phyloP scores from a whole-genome alignment of 2,113 vertebrate genomes.

The Notiomystis cincta region DNA sequence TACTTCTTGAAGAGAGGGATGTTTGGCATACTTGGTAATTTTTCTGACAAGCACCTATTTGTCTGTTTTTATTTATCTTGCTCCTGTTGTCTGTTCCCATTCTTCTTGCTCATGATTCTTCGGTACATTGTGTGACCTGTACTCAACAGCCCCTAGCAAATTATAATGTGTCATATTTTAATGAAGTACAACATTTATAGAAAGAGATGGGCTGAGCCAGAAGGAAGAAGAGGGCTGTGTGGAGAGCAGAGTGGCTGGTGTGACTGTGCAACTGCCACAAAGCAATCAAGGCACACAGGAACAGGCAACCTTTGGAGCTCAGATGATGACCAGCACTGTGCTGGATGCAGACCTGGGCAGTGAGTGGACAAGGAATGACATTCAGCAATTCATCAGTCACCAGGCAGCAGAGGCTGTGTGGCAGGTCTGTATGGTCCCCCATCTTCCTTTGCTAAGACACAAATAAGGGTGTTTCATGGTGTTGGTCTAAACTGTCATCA shows the following conservation, averaged over 20 bases:
- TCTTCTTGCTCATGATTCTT: not conserved
- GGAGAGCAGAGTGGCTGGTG: not conserved
- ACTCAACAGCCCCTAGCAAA: not conserved
- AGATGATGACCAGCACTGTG: not conserved
- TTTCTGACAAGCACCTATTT: not conserved
- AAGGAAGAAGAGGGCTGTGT: not conserved
- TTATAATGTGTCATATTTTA: not conserved
- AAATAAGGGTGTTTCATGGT: not conserved
- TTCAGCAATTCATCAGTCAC: not conserved
- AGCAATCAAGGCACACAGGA: not conserved
- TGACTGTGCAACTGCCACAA: not conserved
- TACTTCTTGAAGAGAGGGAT: not conserved
- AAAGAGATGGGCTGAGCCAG: not conserved
- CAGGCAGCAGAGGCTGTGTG: not conserved
- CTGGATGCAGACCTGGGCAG: not conserved
- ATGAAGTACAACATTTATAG: not conserved
- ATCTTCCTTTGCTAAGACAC: not conserved
- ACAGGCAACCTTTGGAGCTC: not conserved
- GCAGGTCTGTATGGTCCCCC: not conserved
- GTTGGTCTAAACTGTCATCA: not conserved
- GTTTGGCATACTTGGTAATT: not conserved
- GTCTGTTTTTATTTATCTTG: not conserved
- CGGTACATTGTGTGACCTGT: fast-evolving
- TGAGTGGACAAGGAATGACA: fast-evolving
- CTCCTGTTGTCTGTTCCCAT: not conserved